Base-by-base conservation (phyloP, 64 coral and sea anemone genomes). In the Montipora capricornis region DNA sequence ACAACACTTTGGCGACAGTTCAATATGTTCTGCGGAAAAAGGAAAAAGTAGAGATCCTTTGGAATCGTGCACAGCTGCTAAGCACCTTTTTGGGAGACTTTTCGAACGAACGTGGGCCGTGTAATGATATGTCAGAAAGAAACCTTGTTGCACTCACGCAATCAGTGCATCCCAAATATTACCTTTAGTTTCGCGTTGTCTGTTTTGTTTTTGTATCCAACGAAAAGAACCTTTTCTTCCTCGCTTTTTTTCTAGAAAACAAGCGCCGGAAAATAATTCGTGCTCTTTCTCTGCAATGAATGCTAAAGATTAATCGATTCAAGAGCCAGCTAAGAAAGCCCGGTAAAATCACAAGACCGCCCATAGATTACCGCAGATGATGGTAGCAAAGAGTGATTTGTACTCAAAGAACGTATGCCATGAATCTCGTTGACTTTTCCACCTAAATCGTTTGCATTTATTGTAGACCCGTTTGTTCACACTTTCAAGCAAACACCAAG, bases 121-220 rank as follows among this genome's bases (percentile, higher is more conserved):
- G 9, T 16, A 12, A 12, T 16, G 11, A 57, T 57, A 57, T 0
- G 5, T 55, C 0, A 16, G 14, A 64, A 4, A 12, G 14, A 64
- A 11, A 16, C 11, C 61, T n/a, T 17, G 13, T 3, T 78, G 4
- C 29, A 24, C 76, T 78, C 76, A 49, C 76, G 76, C 76, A 78
- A 49, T 78, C 76, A 49, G 46, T 78, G 5, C 46, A 78, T 78
- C 47, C 16, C 15, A 49, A 78, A 47, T 78, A 78, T 50, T 78
- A 15, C 44, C 17, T 78, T 78, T 49, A 49, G 13, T 15, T 78
- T 78, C 6, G 46, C 76, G 49, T n/a, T 15, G 4, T 5, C 46
- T 15, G 4, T 5, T n/a, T 49, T 50, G 76, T 51, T 78, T 57
- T 57, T 6, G 17, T 15, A 47, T 48, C 16, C 45, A 47, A 48